A percentile compares a stretch with the other conserved stretches of the same genome.
phyloP scores from a whole-genome alignment of 2,888 invertebrate genomes.

The Rhamnusium bicolor region DNA sequence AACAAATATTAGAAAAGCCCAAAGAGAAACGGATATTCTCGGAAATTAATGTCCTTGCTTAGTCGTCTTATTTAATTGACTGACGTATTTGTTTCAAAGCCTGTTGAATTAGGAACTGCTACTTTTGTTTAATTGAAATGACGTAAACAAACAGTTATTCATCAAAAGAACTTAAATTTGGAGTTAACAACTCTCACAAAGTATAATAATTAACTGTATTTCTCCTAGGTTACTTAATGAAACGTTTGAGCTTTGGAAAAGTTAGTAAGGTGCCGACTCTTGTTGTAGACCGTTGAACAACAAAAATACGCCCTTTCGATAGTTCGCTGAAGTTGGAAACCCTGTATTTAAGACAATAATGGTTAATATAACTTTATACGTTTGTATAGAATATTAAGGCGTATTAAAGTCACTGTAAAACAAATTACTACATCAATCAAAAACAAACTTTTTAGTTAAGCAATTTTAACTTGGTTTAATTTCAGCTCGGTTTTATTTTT shows the following conservation, averaged over 20 bases:
- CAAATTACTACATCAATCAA: conserved; percentile 3
- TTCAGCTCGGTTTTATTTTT: not conserved
- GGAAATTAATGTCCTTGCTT: not conserved
- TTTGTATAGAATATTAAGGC: not conserved
- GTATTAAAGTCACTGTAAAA: not conserved
- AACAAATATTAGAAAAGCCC: too few species aligned
- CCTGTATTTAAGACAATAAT: not conserved
- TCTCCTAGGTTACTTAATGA: not conserved
- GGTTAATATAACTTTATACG: not conserved
- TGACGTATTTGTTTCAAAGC: not conserved
- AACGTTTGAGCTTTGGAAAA: conserved; percentile 1
- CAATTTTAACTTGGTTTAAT: not conserved
- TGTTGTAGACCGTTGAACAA: not conserved
- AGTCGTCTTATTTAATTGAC: not conserved
- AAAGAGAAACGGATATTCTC: too few species aligned
- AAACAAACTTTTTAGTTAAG: not conserved
- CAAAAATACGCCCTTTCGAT: not conserved
- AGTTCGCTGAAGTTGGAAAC: conserved; percentile 2
- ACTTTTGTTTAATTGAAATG: not conserved
- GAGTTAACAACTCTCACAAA: not conserved
- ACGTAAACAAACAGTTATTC: not conserved
- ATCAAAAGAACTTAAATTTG: not conserved
- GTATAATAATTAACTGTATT: conserved; percentile 11
- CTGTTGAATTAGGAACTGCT: not conserved
- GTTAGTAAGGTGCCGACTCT: conserved; percentile 8